These are phyloP conservation scores for Acanthacorydalis orientalis DNA, from an alignment of 2,888 invertebrate species.

Conservation along the genomic window DNA sequence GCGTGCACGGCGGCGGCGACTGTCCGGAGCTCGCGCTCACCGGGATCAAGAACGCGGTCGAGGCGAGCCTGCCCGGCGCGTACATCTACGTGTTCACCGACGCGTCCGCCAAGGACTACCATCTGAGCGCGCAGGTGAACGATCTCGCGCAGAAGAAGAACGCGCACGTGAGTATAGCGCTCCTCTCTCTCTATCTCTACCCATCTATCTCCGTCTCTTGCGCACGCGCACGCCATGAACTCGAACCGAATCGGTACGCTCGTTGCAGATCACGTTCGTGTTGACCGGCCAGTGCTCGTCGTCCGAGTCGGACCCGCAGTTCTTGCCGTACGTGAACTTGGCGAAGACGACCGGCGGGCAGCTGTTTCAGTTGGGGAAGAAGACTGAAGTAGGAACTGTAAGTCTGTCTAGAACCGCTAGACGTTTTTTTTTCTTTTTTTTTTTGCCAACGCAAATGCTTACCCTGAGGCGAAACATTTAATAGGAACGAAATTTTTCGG, in stretches of 20 bases:
- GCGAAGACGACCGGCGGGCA: neutral
- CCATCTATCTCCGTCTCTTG: no score
- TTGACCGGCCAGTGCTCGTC: neutral
- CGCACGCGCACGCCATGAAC: no score
- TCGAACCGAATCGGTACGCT: no score
- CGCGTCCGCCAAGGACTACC: neutral
- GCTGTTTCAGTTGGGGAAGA: neutral
- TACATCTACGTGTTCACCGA: neutral
- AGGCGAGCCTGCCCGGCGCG: neutral
- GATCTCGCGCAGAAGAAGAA: conserved; percentile 1
- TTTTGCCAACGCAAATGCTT: no score
- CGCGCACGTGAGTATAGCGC: neutral
- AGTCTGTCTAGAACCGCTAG: no score
- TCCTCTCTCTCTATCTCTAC: no score
- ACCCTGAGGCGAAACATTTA: no score
- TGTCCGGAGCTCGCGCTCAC: neutral
- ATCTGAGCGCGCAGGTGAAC: neutral
- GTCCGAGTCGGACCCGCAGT: neutral
- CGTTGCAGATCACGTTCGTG: neutral
- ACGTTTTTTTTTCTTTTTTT: no score
- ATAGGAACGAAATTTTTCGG: neutral
- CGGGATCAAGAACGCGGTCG: neutral
- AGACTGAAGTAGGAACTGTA: neutral
- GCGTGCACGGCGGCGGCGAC: neutral
- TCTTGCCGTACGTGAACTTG: neutral